These are phyloP conservation scores for Pediacus dermestoides DNA, from an alignment of 2,888 invertebrate genomes.

Conservation along the genomic window DNA sequence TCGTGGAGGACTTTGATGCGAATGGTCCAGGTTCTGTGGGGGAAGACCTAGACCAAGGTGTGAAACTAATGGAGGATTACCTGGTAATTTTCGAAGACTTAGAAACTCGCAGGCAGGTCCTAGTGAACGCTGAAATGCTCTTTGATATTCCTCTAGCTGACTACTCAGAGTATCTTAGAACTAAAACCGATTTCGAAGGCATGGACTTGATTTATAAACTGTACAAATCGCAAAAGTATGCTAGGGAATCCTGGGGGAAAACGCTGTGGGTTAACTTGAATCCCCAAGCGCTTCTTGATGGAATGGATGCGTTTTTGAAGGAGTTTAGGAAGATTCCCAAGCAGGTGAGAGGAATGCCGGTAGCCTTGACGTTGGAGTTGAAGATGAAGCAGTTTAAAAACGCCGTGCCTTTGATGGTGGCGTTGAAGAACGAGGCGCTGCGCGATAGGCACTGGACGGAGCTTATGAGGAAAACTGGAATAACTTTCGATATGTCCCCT, in stretches of 20 bases:
- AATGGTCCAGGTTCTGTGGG: slow-evolving; percentile 81
- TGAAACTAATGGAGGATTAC: slow-evolving; percentile 68
- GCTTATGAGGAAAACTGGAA: slow-evolving; percentile 81
- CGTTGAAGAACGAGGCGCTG: slow-evolving; percentile 86
- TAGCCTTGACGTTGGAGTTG: slow-evolving; percentile 69
- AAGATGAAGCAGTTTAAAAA: slow-evolving; percentile 86
- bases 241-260: slow-evolving; percentile 78
- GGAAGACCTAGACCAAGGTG: slow-evolving; percentile 71
- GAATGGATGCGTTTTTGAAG: slow-evolving; percentile 80
- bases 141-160: slow-evolving; percentile 85
- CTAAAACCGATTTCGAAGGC: slow-evolving; percentile 60
- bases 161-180: slow-evolving; percentile 69
- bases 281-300: slow-evolving; percentile 77
- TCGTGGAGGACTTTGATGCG: slow-evolving; percentile 67
- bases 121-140: slow-evolving; percentile 74
- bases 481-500: slow-evolving; percentile 81
- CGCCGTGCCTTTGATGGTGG: slow-evolving; percentile 84
- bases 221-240: slow-evolving; percentile 72
- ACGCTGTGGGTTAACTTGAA: slow-evolving; percentile 86
- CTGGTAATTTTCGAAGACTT: slow-evolving; percentile 62
- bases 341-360: slow-evolving; percentile 55
- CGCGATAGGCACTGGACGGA: slow-evolving; percentile 87
- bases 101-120: slow-evolving; percentile 61
- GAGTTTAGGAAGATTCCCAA: slow-evolving; percentile 74
- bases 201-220: slow-evolving; percentile 74